These are phyloP conservation scores for Lindbergichthys nudifrons DNA, from an alignment of 2,797 vertebrate genomes.

Conservation along the genomic window DNA sequence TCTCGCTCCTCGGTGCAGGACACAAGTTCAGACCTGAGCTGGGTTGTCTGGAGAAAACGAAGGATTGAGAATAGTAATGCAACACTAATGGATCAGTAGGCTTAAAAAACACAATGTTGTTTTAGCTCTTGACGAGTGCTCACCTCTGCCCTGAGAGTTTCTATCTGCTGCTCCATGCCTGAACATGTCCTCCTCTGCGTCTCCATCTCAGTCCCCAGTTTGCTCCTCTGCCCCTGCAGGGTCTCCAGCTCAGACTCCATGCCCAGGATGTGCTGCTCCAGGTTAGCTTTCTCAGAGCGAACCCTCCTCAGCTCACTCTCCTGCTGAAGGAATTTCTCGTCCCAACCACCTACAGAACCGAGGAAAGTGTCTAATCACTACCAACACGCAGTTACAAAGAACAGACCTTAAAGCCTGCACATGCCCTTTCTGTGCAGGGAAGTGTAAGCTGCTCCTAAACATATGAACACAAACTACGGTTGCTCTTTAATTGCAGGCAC, in stretches of 20 bases:
- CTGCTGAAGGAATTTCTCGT: slow-evolving; percentile 84
- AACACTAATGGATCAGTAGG: not conserved
- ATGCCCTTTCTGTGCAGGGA: not conserved
- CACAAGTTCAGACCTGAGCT: slow-evolving; percentile 82
- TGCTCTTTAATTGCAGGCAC: not conserved
- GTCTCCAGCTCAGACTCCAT: slow-evolving; percentile 82
- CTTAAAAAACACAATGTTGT: not conserved
- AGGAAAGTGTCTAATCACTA: not conserved
- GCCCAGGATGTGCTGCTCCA: slow-evolving; percentile 83
- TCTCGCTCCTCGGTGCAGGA: slow-evolving; percentile 85
- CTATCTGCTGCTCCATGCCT: slow-evolving; percentile 84
- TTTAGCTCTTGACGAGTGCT: slow-evolving; percentile 18
- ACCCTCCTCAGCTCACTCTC: slow-evolving; percentile 83
- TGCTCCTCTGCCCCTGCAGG: slow-evolving; percentile 81
- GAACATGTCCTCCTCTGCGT: slow-evolving; percentile 76
- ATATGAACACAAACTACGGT: not conserved
- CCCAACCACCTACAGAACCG: slow-evolving; percentile 74
- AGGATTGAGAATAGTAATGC: not conserved
- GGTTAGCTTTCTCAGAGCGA: slow-evolving; percentile 84
- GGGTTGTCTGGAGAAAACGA: slow-evolving; percentile 66
- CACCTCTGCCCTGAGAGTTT: slow-evolving; percentile 79
- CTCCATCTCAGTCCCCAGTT: slow-evolving; percentile 83
- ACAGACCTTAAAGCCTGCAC: not conserved
- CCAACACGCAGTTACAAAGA: not conserved
- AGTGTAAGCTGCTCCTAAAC: not conserved